These are phyloP conservation scores for Gambusia holbrooki DNA, from an alignment of 2,113 vertebrate species.

Conservation along the genomic window DNA sequence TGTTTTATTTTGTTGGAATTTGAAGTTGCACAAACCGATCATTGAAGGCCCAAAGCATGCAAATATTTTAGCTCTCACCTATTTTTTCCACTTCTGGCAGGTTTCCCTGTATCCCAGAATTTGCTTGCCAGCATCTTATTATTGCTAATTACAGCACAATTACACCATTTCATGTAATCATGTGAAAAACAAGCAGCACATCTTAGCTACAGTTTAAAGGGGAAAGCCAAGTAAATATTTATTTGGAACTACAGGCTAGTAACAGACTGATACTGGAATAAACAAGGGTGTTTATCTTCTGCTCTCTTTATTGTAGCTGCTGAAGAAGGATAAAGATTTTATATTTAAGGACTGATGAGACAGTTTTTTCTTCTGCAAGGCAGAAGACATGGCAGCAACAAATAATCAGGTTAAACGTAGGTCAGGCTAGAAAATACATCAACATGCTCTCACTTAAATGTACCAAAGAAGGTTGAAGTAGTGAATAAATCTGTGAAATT, in stretches of 20 bases:
- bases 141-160: constrained; percentile 65
- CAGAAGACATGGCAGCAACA: background rate
- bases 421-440: background rate
- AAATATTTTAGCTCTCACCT: constrained; percentile 30
- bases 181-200: constrained; percentile 48
- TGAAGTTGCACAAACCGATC: constrained; percentile 42
- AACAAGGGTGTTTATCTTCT: background rate
- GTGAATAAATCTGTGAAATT: background rate
- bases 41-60: constrained; percentile 16
- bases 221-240: constrained; percentile 28
- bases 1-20: constrained; percentile 21
- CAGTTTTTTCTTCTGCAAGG: background rate
- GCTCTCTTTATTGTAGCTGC: background rate
- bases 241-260: constrained; percentile 13
- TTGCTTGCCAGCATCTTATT: constrained; percentile 58
- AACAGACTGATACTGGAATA: background rate
- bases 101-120: constrained; percentile 39
- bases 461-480: background rate
- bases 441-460: background rate
- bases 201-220: constrained; percentile 40
- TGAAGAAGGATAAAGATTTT: no score
- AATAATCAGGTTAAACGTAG: background rate
- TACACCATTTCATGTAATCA: constrained; percentile 62
- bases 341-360: background rate
- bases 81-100: constrained; percentile 56